phyloP scores from a whole-genome alignment of 2,797 vertebrate species.

The Neomorphus geoffroyi region DNA sequence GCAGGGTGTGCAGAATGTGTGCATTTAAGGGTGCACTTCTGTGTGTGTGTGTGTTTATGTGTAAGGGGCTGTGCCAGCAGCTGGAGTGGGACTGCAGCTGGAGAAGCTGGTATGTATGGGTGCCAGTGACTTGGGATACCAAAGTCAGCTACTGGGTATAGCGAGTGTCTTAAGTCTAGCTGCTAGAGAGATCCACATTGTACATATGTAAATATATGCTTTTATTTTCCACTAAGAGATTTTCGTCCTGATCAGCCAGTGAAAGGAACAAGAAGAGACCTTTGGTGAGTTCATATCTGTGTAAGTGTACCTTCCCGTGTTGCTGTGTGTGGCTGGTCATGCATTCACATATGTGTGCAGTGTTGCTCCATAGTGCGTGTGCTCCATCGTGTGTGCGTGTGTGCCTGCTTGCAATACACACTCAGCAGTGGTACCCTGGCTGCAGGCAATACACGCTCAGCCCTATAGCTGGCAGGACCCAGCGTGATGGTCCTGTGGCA shows the following conservation, averaged over 20 bases:
- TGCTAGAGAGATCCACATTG: neutral
- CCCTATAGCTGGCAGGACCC: neutral
- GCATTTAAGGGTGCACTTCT: neutral
- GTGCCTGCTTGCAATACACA: too few relatives aligned
- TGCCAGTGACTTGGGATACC: neutral
- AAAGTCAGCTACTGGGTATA: neutral
- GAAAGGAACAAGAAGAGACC: neutral
- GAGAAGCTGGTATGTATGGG: accelerated
- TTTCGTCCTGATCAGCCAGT: neutral
- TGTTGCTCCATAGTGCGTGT: too few relatives aligned
- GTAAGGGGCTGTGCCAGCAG: neutral
- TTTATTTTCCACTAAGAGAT: neutral
- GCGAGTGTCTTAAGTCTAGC: neutral
- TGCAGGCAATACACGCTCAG: too few relatives aligned
- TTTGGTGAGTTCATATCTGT: neutral
- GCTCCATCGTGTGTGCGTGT: accelerated
- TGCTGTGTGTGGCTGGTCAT: accelerated
- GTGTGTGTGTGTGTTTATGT: too few relatives aligned
- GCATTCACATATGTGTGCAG: accelerated
- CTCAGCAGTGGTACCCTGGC: too few relatives aligned
- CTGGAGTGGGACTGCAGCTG: neutral
- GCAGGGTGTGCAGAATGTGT: accelerated
- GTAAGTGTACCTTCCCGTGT: accelerated
- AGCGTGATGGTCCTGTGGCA: accelerated
- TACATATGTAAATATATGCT: too few relatives aligned